Conservation (phyloP, 2,113 vertebrate species). For the Phodopus roborovskii region DNA sequence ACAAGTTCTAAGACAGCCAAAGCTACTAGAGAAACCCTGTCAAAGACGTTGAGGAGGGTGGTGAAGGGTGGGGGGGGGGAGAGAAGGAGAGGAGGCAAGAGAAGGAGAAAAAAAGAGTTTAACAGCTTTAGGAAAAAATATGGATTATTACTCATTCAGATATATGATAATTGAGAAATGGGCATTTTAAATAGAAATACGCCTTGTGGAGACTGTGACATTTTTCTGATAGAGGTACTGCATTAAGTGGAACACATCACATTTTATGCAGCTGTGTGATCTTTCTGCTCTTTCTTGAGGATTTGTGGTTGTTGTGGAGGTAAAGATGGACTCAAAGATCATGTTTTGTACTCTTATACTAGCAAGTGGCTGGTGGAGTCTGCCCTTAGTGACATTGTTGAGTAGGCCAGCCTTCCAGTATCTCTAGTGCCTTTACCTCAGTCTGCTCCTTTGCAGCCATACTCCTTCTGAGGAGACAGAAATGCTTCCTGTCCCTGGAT, state of each 20-base stretch:
- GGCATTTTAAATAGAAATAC: background rate
- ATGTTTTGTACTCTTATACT: background rate
- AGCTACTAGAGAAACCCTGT: background rate
- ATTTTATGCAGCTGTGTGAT: background rate
- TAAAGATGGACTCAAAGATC: background rate
- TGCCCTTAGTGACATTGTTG: background rate
- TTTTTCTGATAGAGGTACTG: background rate
- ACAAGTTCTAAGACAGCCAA: background rate
- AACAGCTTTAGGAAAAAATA: background rate
- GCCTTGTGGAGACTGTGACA: background rate
- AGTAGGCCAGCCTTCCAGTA: background rate
- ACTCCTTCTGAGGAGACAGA: background rate
- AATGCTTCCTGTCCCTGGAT: background rate
- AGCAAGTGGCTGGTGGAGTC: background rate
- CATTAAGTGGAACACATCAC: background rate
- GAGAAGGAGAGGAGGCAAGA: background rate
- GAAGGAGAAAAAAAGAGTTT: background rate
- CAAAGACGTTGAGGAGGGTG: background rate
- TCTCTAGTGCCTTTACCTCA: background rate
- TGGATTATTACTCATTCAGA: conserved; percentile 41
- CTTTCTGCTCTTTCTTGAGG: background rate
- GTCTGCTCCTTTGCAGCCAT: background rate
- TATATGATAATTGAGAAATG: conserved; percentile 24
- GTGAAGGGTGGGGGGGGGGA: background rate
- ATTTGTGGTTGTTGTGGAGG: background rate